Base-by-base conservation (phyloP, 2,113 vertebrate species). In the Clarias batrachus region DNA sequence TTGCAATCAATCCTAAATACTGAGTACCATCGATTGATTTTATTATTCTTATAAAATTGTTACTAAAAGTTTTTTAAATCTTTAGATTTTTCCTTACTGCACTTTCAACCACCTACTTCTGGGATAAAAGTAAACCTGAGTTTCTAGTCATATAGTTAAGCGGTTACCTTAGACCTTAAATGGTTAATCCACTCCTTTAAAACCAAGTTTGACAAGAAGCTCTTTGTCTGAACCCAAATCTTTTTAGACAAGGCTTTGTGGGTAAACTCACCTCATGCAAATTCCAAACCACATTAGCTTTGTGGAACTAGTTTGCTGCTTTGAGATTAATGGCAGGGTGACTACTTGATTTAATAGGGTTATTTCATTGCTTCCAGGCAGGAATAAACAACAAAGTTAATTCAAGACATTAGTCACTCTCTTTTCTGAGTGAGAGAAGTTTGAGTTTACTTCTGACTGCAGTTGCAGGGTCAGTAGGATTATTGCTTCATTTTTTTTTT, bases 231-330 rank as follows among this genome's bases (percentile, higher is more conserved):
- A 93, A 93, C 91, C 92, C 90, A 93, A 95, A 95, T 95, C 94
- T 94, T 95, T 93, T 95, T 95, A 94, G 91, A 93, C 90, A 65
- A 92, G 91, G 93, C 92, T 95, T 94, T 94, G 93, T 95, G 93
- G 94, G 94, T 94, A 95, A 95, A 95, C 92, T 94, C 81, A 90
- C 92, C 91, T 94, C 92, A 95, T 95, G 94, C 94, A 94, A 95
- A 95, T 95, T 94, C 92, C 92, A 94, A 95, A 95, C 95, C 93
- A 94, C 93, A 95, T 94, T 95, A 94, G 94, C 93, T 94, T 93
- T 95, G 92, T 94, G 93, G 92, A 93, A 95, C 92, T 94, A 94
- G 93, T 94, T 93, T 91, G 90, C 92, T 91, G 92, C 93, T 95
- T 93, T 95, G 93, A 95, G 95, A 95, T 95, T 93, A 94, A 95